phyloP scores from a whole-genome alignment of 2,797 vertebrate genomes.

The Ispidina picta region DNA sequence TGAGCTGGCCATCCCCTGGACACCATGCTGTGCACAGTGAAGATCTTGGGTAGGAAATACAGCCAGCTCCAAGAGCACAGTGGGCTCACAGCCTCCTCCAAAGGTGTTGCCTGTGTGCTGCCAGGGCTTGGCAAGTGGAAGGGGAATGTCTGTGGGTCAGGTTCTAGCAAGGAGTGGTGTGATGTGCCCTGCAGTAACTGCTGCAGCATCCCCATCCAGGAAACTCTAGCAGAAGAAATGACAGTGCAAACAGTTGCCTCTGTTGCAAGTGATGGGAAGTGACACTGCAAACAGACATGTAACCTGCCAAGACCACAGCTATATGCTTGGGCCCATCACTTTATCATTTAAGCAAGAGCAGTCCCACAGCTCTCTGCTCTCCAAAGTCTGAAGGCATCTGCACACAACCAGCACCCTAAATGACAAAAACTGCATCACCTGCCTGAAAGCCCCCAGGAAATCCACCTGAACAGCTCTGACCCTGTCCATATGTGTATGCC shows the following conservation, averaged over 20 bases:
- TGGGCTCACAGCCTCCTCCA: fast-evolving
- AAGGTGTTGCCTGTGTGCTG: background rate
- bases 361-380: background rate
- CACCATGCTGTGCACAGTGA: fast-evolving
- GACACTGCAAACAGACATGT: slow-evolving; percentile 50
- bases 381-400: background rate
- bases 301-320: background rate
- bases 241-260: slow-evolving; percentile 36
- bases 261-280: background rate
- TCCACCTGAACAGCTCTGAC: background rate
- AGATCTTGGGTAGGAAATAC: background rate
- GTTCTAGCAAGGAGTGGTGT: background rate
- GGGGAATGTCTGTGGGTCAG: fast-evolving
- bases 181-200: background rate
- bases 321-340: background rate
- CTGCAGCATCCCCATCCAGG: background rate
- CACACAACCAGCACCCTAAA: background rate
- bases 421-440: background rate
- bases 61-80: background rate
- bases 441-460: background rate
- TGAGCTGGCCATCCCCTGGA: background rate
- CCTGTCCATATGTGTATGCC: background rate
- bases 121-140: fast-evolving
- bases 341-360: background rate
- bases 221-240: slow-evolving; percentile 24